phyloP scores from a whole-genome alignment of 2,888 invertebrate genomes.

The Tinea semifulvella region DNA sequence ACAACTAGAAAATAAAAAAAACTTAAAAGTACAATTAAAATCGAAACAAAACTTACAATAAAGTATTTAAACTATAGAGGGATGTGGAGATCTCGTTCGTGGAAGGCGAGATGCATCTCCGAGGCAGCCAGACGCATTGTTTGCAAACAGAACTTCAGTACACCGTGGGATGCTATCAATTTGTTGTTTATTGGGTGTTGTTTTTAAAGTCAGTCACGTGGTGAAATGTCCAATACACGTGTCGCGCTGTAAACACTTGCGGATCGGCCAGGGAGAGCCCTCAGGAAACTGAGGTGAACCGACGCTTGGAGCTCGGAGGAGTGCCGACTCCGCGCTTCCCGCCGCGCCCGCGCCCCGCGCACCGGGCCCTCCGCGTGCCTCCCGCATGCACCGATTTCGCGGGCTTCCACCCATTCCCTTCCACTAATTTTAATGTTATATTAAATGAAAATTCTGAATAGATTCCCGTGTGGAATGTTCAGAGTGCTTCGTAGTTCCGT shows the following conservation, averaged over 20 bases:
- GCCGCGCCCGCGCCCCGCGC: constrained; percentile 34
- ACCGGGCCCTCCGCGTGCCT: constrained; percentile 25
- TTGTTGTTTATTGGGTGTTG: constrained; percentile 9
- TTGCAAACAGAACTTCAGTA: background rate
- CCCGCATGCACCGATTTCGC: constrained; percentile 49
- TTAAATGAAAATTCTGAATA: constrained; percentile 15
- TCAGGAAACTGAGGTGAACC: constrained; percentile 63
- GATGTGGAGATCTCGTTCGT: background rate
- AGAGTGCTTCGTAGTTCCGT: constrained; percentile 3
- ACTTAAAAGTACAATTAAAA: too few species aligned
- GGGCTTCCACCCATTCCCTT: constrained; percentile 32
- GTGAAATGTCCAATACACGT: constrained; percentile 3
- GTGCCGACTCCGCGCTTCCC: constrained; percentile 27
- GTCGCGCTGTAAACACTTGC: constrained; percentile 30
- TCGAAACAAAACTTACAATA: background rate
- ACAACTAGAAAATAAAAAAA: too few species aligned
- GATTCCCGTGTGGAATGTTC: constrained; percentile 8
- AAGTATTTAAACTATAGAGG: background rate
- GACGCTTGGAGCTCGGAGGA: constrained; percentile 63
- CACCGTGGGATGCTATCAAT: too few species aligned
- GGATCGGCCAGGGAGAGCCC: constrained; percentile 57
- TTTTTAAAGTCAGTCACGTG: constrained; percentile 10
- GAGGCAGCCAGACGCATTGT: constrained; percentile 20
- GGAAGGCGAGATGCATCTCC: constrained; percentile 24
- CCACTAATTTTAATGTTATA: constrained; percentile 16